A percentile compares a stretch with the other conserved stretches of the same genome.
Conservation (phyloP, 2,797 vertebrate species). For the Epinephelus coioides region DNA sequence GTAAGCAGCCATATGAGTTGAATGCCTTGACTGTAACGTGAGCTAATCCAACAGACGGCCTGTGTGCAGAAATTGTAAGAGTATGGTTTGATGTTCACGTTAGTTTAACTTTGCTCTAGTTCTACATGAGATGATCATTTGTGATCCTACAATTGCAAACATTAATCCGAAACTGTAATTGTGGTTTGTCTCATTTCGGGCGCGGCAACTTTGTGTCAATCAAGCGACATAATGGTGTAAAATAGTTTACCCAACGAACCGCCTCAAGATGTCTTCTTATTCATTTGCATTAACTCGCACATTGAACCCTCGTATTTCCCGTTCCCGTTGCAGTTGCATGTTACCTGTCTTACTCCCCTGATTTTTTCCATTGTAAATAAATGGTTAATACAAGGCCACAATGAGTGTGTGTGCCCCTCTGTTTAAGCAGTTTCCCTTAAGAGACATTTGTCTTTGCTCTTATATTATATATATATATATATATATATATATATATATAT, state of each 20-base stretch:
- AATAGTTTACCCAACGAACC: background rate
- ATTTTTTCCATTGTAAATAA: background rate
- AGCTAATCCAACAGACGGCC: background rate
- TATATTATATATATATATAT: too few species aligned
- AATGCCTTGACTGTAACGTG: too few species aligned
- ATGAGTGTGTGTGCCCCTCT: background rate
- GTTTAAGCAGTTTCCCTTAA: background rate
- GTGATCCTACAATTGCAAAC: background rate
- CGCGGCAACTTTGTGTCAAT: background rate
- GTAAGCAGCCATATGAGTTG: background rate
- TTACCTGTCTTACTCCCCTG: background rate
- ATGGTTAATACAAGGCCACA: background rate
- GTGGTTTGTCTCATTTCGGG: background rate
- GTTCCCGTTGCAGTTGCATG: background rate
- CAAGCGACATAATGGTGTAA: background rate
- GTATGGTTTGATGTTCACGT: too few species aligned
- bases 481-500: too few species aligned
- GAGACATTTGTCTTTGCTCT: background rate
- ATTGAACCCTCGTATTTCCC: background rate
- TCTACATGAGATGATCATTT: background rate
- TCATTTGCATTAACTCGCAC: slow-evolving; percentile 31
- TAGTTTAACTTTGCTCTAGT: too few species aligned
- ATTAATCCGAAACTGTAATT: background rate
- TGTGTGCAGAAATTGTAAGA: background rate
- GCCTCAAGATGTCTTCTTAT: slow-evolving; percentile 38